phyloP scores from a whole-genome alignment of 1,140 invertebrate species.

The Anoplolepis gracilipes region DNA sequence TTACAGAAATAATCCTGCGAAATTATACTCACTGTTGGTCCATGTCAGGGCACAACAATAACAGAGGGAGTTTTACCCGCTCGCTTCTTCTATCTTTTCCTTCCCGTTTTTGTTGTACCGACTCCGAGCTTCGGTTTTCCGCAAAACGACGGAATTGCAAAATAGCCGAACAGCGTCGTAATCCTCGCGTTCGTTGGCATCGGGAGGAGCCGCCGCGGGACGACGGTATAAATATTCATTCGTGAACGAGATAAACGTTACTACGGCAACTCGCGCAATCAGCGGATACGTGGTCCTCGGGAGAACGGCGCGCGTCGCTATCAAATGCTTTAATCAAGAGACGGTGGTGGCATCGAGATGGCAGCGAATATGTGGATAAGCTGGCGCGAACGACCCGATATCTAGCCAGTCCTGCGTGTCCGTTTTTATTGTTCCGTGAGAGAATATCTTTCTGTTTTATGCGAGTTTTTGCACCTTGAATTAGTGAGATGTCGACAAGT shows the following conservation, averaged over 20 bases:
- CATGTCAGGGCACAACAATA: conserved; percentile 8
- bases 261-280: conserved; percentile 20
- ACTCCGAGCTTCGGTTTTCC: not conserved
- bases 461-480: conserved; percentile 6
- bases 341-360: not conserved
- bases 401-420: not conserved
- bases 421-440: not conserved
- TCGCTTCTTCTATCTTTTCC: conserved; percentile 11
- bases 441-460: conserved; percentile 1
- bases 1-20: conserved; percentile 72
- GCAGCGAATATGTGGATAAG: not conserved
- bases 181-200: conserved; percentile 27
- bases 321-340: conserved; percentile 41
- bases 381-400: not conserved
- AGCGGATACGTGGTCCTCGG: not conserved
- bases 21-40: conserved; percentile 67
- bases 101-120: not conserved
- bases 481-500: not conserved
- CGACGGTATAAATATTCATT: conserved; percentile 81
- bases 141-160: conserved; percentile 71
- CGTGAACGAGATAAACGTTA: conserved; percentile 79
- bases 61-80: not conserved
- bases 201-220: conserved; percentile 26
- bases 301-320: not conserved
- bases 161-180: conserved; percentile 55